A percentile compares a stretch with the other conserved stretches of the same genome.
phyloP scores from a whole-genome alignment of 1,140 invertebrate genomes.

The Cepaea nemoralis region DNA sequence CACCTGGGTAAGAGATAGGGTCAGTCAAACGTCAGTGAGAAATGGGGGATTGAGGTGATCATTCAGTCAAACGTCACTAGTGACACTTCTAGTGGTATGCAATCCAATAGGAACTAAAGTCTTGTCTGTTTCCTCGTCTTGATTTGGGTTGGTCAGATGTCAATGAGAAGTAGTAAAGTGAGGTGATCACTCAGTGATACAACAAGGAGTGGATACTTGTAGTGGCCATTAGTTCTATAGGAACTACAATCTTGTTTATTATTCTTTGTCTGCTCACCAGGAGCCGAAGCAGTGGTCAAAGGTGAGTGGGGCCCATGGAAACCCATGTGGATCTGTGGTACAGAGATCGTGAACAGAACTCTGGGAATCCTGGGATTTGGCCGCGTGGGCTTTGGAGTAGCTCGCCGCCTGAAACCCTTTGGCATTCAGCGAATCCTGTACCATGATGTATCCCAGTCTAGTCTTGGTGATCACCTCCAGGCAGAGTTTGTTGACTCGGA shows the following conservation, averaged over 20 bases:
- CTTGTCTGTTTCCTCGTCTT: no score
- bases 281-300: conserved; percentile 59
- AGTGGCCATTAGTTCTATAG: no score
- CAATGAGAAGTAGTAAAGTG: no score
- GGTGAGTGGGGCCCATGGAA: conserved; percentile 79
- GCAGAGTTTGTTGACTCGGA: conserved; percentile 78
- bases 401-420: conserved; percentile 80
- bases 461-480: conserved; percentile 76
- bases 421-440: conserved; percentile 80
- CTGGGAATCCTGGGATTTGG: conserved; percentile 89
- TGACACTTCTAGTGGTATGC: no score
- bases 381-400: conserved; percentile 79
- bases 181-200: no score
- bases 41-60: no score
- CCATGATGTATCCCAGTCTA: conserved; percentile 76
- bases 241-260: neutral
- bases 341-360: conserved; percentile 81
- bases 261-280: conserved; percentile 44
- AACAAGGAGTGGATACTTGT: no score
- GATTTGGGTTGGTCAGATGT: no score
- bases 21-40: no score
- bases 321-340: conserved; percentile 90
- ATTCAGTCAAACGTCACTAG: no score
- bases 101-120: no score
- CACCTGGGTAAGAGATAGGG: no score